Base-by-base conservation (phyloP, 2,797 vertebrate genomes). In the Brotula barbata region DNA sequence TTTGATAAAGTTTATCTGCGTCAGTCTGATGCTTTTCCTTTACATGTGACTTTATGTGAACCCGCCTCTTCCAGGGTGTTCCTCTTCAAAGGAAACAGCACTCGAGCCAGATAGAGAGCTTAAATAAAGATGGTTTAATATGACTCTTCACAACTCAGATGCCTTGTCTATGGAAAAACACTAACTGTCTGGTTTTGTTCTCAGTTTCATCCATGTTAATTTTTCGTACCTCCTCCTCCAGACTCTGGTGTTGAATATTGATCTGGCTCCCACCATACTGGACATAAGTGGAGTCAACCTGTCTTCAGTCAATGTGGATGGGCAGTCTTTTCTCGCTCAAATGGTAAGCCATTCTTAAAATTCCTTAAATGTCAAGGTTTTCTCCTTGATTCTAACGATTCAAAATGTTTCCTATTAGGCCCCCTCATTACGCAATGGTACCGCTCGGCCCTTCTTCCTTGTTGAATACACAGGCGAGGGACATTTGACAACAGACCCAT, bases 381-480 rank as follows among this genome's bases (percentile, higher is more conserved):
- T 8, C 1, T 39, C 15, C 19, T 15, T 23, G 7, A 5, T 20
- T 25, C 34, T 33, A 17, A 47, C 31, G 12, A 8, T 28, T 11
- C 23, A 17, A 19, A 46, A 53, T 2, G 62, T 20, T 42, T 2
- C 21, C 14, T 7, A 1, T 12, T 19, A 93, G 92, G 91, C 89
- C 3, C 90, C 91, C 0, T 84, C 88, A 0, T 50, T 90, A 55
- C 85, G 88, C n/a, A 92, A 91, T 0, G 89, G 88, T 36, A 78
- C 86, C 0, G 58, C 59, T 0, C 89, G 91, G 0, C 85, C 91
- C 0, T 90, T 78, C 46, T 92, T 93, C 81, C 85, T 93, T 0
- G 84, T 93, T 0, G 92, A 93, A 67, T 89, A 93, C 82, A 91
- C 64, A 0, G 92, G 92, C 40, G 92, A 93, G 69, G 92, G 92